Percentiles rank a stretch among this genome's conserved stretches.
Evolutionary conservation across 2,797 vertebrate species (phyloP).

Genomic region (Sebastolobus alascanus): DNA sequence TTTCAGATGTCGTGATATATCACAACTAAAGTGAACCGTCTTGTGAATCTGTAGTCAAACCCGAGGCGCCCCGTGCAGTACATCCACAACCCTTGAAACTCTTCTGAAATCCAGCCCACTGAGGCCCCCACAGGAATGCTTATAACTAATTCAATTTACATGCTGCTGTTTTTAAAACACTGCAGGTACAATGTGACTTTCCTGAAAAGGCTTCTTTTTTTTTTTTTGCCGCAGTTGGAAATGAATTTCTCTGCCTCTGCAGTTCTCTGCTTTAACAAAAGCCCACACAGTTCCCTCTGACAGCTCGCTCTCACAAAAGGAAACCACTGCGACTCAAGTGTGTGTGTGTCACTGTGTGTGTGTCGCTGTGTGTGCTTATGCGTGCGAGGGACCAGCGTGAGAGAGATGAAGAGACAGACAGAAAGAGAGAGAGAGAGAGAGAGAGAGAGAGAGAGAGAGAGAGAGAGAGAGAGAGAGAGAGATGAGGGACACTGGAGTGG

Average conservation of each 20-base stretch:
- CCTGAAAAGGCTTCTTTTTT: conserved; percentile 59
- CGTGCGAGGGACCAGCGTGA: conserved; percentile 37
- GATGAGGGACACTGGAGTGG: conserved; percentile 68
- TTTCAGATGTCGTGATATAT: conserved; percentile 55
- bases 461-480: conserved; percentile 33
- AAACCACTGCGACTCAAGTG: conserved; percentile 70
- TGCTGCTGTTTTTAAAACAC: conserved; percentile 77
- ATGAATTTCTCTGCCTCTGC: conserved; percentile 80
- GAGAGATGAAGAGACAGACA: conserved; percentile 42
- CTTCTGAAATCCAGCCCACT: conserved; percentile 61
- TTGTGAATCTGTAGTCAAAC: conserved; percentile 35
- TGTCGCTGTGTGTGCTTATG: conserved; percentile 40
- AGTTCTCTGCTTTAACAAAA: conserved; percentile 78
- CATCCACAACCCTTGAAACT: conserved; percentile 41
- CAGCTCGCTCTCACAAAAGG: conserved; percentile 74
- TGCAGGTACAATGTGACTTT: conserved; percentile 79
- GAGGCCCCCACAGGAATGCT: conserved; percentile 63
- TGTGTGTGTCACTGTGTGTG: conserved; percentile 9
- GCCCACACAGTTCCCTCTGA: conserved; percentile 79
- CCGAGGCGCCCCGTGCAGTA: conserved; percentile 16
- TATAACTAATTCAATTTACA: conserved; percentile 76
- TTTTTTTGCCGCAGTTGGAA: conserved; percentile 69
- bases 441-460: conserved; percentile 2
- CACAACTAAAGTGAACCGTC: conserved; percentile 28
- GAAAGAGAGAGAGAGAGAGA: conserved; percentile 50